Percentiles rank a stretch among this genome's conserved stretches.
Conservation (phyloP, 2,113 vertebrate species). For the Microtus ochrogaster region DNA sequence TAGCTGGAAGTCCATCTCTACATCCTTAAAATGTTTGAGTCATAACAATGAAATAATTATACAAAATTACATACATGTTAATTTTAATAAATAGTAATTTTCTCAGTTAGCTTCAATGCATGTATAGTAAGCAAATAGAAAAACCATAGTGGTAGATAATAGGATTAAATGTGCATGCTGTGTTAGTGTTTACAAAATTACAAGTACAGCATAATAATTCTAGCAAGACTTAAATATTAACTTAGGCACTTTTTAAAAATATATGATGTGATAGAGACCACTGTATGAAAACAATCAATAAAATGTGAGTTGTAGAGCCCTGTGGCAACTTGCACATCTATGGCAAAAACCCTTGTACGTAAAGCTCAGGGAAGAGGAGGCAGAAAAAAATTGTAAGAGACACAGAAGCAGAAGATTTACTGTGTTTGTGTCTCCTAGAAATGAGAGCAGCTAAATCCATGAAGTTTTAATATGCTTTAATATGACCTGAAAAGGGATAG, state of each 20-base stretch:
- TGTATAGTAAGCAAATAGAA: not conserved
- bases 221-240: not conserved
- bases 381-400: not conserved
- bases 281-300: not conserved
- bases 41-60: not conserved
- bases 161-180: not conserved
- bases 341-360: accelerated
- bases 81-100: not conserved
- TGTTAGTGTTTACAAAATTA: not conserved
- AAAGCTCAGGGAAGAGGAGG: not conserved
- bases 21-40: not conserved
- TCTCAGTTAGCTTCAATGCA: not conserved
- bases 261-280: not conserved
- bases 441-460: not conserved
- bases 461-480: not conserved
- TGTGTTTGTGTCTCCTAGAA: not conserved
- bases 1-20: not conserved
- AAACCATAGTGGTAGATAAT: not conserved
- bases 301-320: not conserved
- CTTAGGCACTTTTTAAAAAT: not conserved
- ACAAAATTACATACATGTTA: not conserved
- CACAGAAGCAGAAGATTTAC: not conserved
- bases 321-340: not conserved
- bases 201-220: not conserved
- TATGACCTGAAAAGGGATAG: not conserved